Evolutionary conservation across 1,140 invertebrate species (phyloP).

Genomic region (Chrysopa pallens): DNA sequence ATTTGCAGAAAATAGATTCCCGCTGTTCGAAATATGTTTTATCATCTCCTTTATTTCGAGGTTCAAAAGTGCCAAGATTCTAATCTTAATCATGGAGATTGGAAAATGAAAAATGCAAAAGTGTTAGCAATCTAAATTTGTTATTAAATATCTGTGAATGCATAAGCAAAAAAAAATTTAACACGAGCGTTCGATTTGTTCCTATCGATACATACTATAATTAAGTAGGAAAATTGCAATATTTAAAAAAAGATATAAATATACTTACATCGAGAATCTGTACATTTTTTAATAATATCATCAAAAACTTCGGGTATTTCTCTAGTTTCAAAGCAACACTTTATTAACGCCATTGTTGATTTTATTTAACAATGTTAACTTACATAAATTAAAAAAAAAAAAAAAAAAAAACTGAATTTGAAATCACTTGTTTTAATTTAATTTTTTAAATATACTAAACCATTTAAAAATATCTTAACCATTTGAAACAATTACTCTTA

Average conservation of each 20-base stretch:
- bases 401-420: background rate
- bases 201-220: constrained; percentile 1
- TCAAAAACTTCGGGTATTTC: constrained; percentile 55
- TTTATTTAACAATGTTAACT: background rate
- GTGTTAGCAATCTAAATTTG: background rate
- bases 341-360: constrained; percentile 45
- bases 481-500: background rate
- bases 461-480: background rate
- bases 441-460: background rate
- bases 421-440: background rate
- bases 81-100: too few species aligned
- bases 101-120: too few species aligned
- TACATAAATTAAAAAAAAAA: background rate
- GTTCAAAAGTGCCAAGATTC: too few species aligned
- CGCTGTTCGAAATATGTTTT: too few species aligned
- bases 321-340: constrained; percentile 53
- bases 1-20: too few species aligned
- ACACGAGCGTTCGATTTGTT: background rate
- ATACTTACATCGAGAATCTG: constrained; percentile 63
- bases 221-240: constrained; percentile 5
- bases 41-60: too few species aligned
- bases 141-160: background rate
- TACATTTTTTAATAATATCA: constrained; percentile 54
- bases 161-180: background rate
- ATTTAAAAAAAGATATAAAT: constrained; percentile 4